These are phyloP conservation scores for Oreocharis arfaki DNA, from an alignment of 2,113 vertebrate genomes.

Conservation along the genomic window DNA sequence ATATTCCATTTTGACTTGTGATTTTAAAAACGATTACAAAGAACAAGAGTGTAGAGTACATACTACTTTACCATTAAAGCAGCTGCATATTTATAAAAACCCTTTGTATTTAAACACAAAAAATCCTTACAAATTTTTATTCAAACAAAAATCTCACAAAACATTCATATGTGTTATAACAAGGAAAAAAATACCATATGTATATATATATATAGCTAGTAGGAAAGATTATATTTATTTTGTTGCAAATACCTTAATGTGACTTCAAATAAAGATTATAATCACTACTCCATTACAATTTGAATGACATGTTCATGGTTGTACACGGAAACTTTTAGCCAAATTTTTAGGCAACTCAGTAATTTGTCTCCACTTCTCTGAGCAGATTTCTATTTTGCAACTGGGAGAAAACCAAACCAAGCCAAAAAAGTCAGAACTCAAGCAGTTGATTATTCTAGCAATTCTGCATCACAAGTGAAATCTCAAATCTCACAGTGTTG, in stretches of 20 bases:
- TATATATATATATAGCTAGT: neutral
- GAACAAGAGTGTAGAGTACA: rapidly evolving
- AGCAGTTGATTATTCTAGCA: neutral
- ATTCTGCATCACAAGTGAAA: neutral
- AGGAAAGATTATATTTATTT: neutral
- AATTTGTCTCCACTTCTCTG: neutral
- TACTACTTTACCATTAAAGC: neutral
- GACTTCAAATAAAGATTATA: neutral
- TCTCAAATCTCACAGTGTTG: neutral
- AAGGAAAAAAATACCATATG: neutral
- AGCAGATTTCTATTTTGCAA: neutral
- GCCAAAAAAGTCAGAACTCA: neutral
- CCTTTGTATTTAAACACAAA: neutral
- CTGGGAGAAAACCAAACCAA: neutral
- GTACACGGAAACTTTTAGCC: neutral
- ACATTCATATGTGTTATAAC: neutral
- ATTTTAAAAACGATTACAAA: neutral
- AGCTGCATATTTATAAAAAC: neutral
- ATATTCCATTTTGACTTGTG: neutral
- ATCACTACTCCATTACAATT: neutral
- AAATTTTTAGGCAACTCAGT: neutral
- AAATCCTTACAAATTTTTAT: neutral
- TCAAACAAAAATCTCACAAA: neutral
- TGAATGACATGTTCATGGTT: neutral
- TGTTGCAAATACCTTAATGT: neutral